phyloP scores from a whole-genome alignment of 2,113 vertebrate genomes.

The Columba janthina region DNA sequence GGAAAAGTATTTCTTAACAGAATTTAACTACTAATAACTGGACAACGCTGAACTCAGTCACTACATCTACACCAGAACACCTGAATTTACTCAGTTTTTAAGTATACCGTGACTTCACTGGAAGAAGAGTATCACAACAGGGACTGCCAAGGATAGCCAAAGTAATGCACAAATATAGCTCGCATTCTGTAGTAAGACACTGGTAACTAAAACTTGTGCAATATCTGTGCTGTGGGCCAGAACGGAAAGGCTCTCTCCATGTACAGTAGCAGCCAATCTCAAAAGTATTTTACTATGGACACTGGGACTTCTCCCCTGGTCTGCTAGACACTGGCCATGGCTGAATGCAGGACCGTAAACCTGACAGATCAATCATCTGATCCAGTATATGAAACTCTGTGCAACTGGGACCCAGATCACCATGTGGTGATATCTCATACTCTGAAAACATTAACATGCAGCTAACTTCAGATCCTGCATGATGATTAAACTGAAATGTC shows the following conservation, averaged over 20 bases:
- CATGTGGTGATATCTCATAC: not conserved
- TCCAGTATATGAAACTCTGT: not conserved
- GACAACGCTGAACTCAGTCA: not conserved
- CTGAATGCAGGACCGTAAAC: not conserved
- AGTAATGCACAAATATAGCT: not conserved
- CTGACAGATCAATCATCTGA: not conserved
- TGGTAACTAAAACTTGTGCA: not conserved
- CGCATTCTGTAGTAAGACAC: not conserved
- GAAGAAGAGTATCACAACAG: not conserved
- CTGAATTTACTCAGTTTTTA: not conserved
- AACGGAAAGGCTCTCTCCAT: not conserved
- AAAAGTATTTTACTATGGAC: not conserved
- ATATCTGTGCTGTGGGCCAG: not conserved
- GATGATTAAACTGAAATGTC: not conserved
- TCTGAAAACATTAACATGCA: not conserved
- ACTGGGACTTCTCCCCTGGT: not conserved
- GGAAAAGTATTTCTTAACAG: not conserved
- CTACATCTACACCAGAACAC: not conserved
- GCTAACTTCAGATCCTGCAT: not conserved
- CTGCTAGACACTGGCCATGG: fast-evolving
- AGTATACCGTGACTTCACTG: fast-evolving
- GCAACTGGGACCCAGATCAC: not conserved
- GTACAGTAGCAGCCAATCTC: not conserved
- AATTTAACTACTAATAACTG: not conserved
- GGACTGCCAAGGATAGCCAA: not conserved